Percentiles rank a stretch among this genome's conserved stretches.
Conservation (phyloP, 1,140 invertebrate species). For the Elysia chlorotica region DNA sequence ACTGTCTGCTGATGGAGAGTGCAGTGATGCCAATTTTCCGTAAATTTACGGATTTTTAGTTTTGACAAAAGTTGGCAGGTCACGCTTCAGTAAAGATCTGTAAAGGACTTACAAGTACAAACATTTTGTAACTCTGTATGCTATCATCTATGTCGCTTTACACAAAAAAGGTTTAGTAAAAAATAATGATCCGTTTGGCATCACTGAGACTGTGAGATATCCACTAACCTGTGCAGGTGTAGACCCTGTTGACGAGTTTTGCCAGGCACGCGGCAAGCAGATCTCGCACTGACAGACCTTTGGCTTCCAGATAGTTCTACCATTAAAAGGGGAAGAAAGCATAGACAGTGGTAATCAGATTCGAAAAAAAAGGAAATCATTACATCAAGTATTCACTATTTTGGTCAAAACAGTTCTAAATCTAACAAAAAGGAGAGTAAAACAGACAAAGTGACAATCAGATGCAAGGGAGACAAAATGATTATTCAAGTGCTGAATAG, state of each 20-base stretch:
- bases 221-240: conserved; percentile 42
- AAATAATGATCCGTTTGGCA: too few relatives aligned
- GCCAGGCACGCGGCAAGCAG: conserved; percentile 42
- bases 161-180: too few relatives aligned
- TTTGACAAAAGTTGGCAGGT: too few relatives aligned
- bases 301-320: conserved; percentile 49
- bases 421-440: background rate
- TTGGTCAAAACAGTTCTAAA: background rate
- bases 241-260: conserved; percentile 41
- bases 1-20: too few relatives aligned
- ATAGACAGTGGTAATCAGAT: background rate
- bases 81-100: too few relatives aligned
- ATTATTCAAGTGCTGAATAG: background rate
- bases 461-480: background rate
- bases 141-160: too few relatives aligned
- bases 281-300: conserved; percentile 45
- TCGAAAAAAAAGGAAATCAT: background rate
- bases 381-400: background rate
- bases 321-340: conserved; percentile 17
- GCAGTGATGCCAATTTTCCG: too few relatives aligned
- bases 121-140: too few relatives aligned
- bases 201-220: too few relatives aligned
- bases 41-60: too few relatives aligned
- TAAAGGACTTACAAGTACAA: too few relatives aligned
- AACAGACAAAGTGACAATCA: background rate